Percentiles rank a stretch among this genome's conserved stretches.
Conservation (phyloP, 2,797 vertebrate species). For the Natrix natrix region DNA sequence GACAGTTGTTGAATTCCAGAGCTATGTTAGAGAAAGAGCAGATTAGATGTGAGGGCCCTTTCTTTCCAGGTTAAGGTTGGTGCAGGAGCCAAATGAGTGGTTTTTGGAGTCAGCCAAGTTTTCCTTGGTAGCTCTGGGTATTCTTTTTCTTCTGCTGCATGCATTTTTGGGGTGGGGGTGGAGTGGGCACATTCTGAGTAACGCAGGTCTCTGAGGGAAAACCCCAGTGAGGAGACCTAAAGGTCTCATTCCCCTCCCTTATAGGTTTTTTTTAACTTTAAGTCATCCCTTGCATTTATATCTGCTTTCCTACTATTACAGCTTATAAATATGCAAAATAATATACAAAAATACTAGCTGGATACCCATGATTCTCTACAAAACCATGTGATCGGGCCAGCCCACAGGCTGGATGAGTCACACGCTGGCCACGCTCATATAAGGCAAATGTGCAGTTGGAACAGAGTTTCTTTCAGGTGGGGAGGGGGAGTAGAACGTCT, state of each 20-base stretch:
- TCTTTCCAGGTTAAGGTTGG: background rate
- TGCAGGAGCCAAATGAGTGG: background rate
- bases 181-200: background rate
- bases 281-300: background rate
- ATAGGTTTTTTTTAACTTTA: background rate
- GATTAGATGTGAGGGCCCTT: background rate
- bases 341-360: no score
- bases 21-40: constrained; percentile 16
- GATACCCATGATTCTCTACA: no score
- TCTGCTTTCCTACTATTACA: background rate
- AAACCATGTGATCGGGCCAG: no score
- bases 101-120: background rate
- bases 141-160: background rate
- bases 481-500: no score
- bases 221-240: background rate
- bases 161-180: background rate
- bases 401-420: no score
- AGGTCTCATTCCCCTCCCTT: background rate
- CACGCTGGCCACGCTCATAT: no score
- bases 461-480: no score
- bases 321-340: background rate
- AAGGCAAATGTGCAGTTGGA: no score
- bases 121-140: background rate
- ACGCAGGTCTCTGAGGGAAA: background rate
- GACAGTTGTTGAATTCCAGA: constrained; percentile 22